Percentiles rank a stretch among this genome's conserved stretches.
These are phyloP conservation scores for Dioctria linearis DNA, from an alignment of 2,888 invertebrate genomes.

Conservation along the genomic window DNA sequence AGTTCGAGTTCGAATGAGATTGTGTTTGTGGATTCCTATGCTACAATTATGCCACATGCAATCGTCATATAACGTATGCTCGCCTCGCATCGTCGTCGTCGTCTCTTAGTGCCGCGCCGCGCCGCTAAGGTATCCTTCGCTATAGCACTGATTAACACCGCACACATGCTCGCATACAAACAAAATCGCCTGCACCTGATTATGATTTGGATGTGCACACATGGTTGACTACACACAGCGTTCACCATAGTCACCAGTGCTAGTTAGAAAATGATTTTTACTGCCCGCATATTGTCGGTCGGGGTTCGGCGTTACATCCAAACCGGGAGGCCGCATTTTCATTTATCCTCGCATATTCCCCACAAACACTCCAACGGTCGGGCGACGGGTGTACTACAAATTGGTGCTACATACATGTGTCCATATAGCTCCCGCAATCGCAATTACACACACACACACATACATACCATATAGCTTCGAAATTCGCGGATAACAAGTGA, in stretches of 20 bases:
- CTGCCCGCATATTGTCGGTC: slow-evolving; percentile 58
- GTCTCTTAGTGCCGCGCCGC: too few relatives aligned
- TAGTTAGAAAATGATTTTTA: slow-evolving; percentile 58
- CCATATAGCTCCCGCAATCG: slow-evolving; percentile 35
- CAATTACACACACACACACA: neutral
- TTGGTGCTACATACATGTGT: slow-evolving; percentile 25
- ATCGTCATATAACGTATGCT: neutral
- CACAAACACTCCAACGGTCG: slow-evolving; percentile 1
- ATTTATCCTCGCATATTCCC: neutral
- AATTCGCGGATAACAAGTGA: slow-evolving; percentile 54
- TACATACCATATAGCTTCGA: slow-evolving; percentile 10
- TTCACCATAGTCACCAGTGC: neutral
- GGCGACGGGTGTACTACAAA: slow-evolving; percentile 2
- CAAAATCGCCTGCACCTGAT: slow-evolving; percentile 25
- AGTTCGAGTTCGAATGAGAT: slow-evolving; percentile 16
- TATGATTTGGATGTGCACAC: slow-evolving; percentile 54
- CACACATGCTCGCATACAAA: slow-evolving; percentile 40
- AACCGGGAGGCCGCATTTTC: slow-evolving; percentile 17
- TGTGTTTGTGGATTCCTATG: slow-evolving; percentile 33
- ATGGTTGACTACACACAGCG: slow-evolving; percentile 24
- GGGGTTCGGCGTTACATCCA: slow-evolving; percentile 44
- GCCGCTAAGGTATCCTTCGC: slow-evolving; percentile 32
- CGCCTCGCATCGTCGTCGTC: neutral
- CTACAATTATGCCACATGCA: slow-evolving; percentile 31
- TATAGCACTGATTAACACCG: slow-evolving; percentile 40